Evolutionary conservation across 2,797 vertebrate genomes (phyloP).

Genomic region (Oreochromis mossambicus): DNA sequence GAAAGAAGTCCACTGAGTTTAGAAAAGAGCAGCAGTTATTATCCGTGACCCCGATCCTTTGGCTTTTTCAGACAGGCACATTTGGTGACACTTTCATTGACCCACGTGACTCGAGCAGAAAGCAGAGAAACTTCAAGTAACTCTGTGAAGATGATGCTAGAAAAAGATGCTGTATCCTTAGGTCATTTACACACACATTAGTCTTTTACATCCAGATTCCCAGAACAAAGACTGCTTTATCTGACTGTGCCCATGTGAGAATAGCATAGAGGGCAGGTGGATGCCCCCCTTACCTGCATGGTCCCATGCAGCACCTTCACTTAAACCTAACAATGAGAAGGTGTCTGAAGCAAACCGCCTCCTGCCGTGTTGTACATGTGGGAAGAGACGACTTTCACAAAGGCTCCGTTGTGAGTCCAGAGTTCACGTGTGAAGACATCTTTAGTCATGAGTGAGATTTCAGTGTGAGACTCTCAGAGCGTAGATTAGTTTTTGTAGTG

Average conservation of each 20-base stretch:
- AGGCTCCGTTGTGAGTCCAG: neutral
- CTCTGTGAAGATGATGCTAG: neutral
- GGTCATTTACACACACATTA: neutral
- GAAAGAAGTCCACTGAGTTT: constrained; percentile 6
- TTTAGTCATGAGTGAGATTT: neutral
- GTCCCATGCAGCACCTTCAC: neutral
- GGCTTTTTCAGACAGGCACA: constrained; percentile 29
- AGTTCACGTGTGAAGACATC: neutral
- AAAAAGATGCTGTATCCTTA: neutral
- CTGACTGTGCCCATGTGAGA: neutral
- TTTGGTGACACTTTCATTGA: neutral
- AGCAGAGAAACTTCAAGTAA: neutral
- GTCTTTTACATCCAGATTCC: neutral
- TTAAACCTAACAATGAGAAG: neutral
- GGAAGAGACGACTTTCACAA: neutral
- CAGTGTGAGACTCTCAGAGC: constrained; percentile 22
- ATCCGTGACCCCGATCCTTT: constrained; percentile 2
- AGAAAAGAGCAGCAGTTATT: constrained; percentile 7
- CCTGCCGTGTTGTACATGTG: fast-evolving
- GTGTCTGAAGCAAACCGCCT: neutral
- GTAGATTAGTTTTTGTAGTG: neutral
- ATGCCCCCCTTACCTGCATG: neutral
- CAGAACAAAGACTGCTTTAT: fast-evolving
- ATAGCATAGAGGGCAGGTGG: neutral
- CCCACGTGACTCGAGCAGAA: neutral